Evolutionary conservation across 2,888 invertebrate species (phyloP), one percentile per base, ranked within the genome.

Genomic region (Orthosia cruda): DNA sequence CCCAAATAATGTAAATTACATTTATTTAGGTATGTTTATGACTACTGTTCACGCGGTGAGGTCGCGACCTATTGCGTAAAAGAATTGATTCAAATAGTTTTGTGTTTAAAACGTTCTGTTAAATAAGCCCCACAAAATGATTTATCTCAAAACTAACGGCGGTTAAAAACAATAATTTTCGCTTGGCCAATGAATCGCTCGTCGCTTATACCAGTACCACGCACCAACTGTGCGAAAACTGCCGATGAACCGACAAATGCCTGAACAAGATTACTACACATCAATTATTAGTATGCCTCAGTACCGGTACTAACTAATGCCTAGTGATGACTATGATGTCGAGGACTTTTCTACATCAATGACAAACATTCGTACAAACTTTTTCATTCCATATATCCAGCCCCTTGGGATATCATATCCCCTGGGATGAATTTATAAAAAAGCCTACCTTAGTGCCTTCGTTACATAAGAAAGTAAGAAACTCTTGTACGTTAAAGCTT

Each of bases 161-260:
- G 18, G 55, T 55, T 20, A 54, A 23, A 18, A 47, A 11, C 18
- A 50, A 45, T 11, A n/a, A 52, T n/a, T n/a, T n/a, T 4, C 0
- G 15, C n/a, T 0, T 11, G n/a, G 23, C 40, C 20, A 49, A 13
- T 18, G 47, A 72, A 70, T 50, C 70, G 71, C 82, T 57, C 13
- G 13, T 26, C 55, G 47, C 55, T 20, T 67, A n/a, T 26, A 5
- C 18, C 5, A 4, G 13, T 32, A 55, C 50, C 70, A 67, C 70
- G 32, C 67, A 32, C 54, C 58, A 55, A 26, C 45, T 58, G 16
- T 71, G 5, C 49, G 52, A 20, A 58, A 45, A 54, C 54, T 64
- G 32, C 18, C 26, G 32, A 32, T 13, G n/a, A 45, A 12, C 13
- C 26, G 13, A 45, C 45, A 26, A 40, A 52, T 26, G 13, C 23